A percentile compares a stretch with the other conserved stretches of the same genome.
phyloP scores from a whole-genome alignment of 1,140 invertebrate species.

The Drosophila sproati region DNA sequence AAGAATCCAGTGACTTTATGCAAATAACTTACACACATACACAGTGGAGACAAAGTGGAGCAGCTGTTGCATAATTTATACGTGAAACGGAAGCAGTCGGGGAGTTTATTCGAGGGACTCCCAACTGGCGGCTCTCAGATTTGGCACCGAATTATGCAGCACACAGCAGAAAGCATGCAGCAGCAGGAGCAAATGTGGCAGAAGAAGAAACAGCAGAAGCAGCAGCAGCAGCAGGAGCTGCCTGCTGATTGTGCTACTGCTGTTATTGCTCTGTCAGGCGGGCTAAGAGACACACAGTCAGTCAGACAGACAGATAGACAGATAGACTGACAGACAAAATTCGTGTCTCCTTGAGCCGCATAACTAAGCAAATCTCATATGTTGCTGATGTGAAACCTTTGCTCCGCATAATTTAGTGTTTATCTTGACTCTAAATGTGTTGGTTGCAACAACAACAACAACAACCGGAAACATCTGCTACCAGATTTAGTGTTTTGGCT shows the following conservation, averaged over 20 bases:
- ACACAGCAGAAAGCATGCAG: constrained; percentile 33
- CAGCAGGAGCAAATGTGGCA: constrained; percentile 1
- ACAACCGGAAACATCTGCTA: constrained; percentile 1
- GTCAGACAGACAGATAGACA: constrained; percentile 1
- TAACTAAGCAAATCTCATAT: constrained; percentile 10
- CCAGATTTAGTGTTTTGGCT: constrained; percentile 1
- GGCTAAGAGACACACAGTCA: too few species aligned
- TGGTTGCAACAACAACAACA: neutral
- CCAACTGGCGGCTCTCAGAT: constrained; percentile 7
- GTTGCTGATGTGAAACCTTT: constrained; percentile 16
- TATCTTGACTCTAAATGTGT: constrained; percentile 11
- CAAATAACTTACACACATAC: constrained; percentile 12
- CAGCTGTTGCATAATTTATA: constrained; percentile 57
- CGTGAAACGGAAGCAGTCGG: constrained; percentile 24
- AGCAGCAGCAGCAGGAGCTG: constrained; percentile 29
- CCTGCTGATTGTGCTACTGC: constrained; percentile 11
- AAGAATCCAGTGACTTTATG: constrained; percentile 17
- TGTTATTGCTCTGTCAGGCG: too few species aligned
- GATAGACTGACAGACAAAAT: constrained; percentile 8
- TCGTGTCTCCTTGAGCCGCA: constrained; percentile 4
- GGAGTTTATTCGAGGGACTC: constrained; percentile 19
- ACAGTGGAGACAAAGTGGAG: constrained; percentile 24
- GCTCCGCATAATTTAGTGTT: constrained; percentile 43
- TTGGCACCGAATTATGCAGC: constrained; percentile 52
- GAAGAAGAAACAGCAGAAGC: neutral